These are phyloP conservation scores for Drosophila mayaguana DNA, from an alignment of 2,888 invertebrate species.

Conservation along the genomic window DNA sequence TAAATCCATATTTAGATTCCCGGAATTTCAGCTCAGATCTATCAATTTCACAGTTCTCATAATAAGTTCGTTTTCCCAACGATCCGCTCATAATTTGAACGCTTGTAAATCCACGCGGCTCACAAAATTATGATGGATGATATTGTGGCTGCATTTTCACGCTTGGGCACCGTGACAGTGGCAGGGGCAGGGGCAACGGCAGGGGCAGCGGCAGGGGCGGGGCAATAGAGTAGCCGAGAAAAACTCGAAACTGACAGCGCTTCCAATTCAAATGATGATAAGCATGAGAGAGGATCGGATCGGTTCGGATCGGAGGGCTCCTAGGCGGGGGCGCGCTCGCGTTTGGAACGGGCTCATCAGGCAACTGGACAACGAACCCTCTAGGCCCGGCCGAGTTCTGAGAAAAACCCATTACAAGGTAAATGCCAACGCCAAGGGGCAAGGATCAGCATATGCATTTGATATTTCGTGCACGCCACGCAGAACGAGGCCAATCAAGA, in stretches of 20 bases:
- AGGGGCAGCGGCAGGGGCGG: neutral
- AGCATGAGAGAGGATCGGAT: conserved; percentile 30
- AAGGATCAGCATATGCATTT: conserved; percentile 54
- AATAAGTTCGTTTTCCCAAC: conserved; percentile 51
- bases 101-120: conserved; percentile 81
- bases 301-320: neutral
- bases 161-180: conserved; percentile 45
- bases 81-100: conserved; percentile 72
- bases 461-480: conserved; percentile 69
- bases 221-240: conserved; percentile 51
- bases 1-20: conserved; percentile 46
- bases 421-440: conserved; percentile 56
- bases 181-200: neutral
- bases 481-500: conserved; percentile 64
- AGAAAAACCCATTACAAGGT: conserved; percentile 67
- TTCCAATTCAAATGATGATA: conserved; percentile 52
- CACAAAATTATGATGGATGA: conserved; percentile 78
- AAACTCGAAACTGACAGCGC: conserved; percentile 67
- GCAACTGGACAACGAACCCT: conserved; percentile 52
- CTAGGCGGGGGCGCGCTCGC: conserved; percentile 53
- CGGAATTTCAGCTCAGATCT: conserved; percentile 53
- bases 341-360: conserved; percentile 52
- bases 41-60: conserved; percentile 73
- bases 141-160: conserved; percentile 70
- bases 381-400: conserved; percentile 44